Conservation (phyloP, 2,888 invertebrate genomes). For the Sinelater perroti region DNA sequence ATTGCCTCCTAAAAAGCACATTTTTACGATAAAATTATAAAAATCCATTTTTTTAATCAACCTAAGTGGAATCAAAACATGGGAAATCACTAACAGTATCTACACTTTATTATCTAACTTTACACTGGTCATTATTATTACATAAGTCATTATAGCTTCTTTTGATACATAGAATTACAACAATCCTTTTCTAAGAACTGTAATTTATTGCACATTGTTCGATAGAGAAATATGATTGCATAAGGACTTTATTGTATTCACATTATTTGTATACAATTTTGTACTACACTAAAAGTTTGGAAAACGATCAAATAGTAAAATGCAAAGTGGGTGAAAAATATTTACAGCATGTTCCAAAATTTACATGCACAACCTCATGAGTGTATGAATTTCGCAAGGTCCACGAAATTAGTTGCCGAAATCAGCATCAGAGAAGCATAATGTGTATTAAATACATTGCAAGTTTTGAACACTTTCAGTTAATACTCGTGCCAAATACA, state of each 20-base stretch:
- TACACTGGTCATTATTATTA: conserved; percentile 30
- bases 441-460: not conserved
- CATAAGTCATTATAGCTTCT: conserved; percentile 19
- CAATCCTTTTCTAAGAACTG: conserved; percentile 10
- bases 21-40: too few relatives aligned
- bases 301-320: not conserved
- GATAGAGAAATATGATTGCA: conserved; percentile 23
- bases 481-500: not conserved
- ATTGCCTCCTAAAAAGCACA: too few relatives aligned
- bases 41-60: too few relatives aligned
- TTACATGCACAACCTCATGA: conserved; percentile 10
- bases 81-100: conserved; percentile 18
- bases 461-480: not conserved
- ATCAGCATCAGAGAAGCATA: not conserved
- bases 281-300: conserved; percentile 9
- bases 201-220: conserved; percentile 24
- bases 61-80: too few relatives aligned
- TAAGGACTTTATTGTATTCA: conserved; percentile 11
- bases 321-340: not conserved
- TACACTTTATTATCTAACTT: conserved; percentile 21
- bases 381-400: not conserved
- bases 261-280: conserved; percentile 10
- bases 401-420: not conserved
- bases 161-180: conserved; percentile 14
- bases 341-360: conserved; percentile 17